Conservation (phyloP, 2,888 invertebrate species). For the Eupithecia inturbata region DNA sequence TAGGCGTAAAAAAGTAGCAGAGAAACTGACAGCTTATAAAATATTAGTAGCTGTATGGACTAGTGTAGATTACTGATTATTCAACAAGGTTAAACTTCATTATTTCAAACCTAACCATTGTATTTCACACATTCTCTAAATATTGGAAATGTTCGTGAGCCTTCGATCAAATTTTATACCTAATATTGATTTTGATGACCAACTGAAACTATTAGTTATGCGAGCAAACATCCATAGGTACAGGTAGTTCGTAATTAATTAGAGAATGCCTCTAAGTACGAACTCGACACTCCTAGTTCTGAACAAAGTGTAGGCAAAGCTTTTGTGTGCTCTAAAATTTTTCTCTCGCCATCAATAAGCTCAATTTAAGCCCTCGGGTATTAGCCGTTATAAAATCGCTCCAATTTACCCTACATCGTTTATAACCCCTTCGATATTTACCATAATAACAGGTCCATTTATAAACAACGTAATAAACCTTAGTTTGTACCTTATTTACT, state of each 20-base stretch:
- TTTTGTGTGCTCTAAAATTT: slow-evolving; percentile 25
- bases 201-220: neutral
- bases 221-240: neutral
- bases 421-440: neutral
- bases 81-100: neutral
- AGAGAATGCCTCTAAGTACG: neutral
- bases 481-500: neutral
- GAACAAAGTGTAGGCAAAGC: slow-evolving; percentile 21
- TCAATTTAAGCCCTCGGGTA: slow-evolving; percentile 29
- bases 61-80: too few species aligned
- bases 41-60: too few species aligned
- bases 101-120: neutral
- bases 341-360: slow-evolving; percentile 33
- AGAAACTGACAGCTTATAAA: too few species aligned
- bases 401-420: slow-evolving; percentile 7
- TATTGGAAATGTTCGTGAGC: neutral
- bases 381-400: slow-evolving; percentile 29
- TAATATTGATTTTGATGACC: neutral
- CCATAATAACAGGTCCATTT: neutral
- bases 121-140: neutral
- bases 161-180: neutral
- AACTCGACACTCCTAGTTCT: neutral
- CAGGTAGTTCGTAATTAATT: neutral
- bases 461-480: neutral
- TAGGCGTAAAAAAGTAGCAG: too few species aligned